Evolutionary conservation across 1,140 invertebrate species (phyloP), one percentile per base, ranked within the genome.

Genomic region (Scylla paramamosain): DNA sequence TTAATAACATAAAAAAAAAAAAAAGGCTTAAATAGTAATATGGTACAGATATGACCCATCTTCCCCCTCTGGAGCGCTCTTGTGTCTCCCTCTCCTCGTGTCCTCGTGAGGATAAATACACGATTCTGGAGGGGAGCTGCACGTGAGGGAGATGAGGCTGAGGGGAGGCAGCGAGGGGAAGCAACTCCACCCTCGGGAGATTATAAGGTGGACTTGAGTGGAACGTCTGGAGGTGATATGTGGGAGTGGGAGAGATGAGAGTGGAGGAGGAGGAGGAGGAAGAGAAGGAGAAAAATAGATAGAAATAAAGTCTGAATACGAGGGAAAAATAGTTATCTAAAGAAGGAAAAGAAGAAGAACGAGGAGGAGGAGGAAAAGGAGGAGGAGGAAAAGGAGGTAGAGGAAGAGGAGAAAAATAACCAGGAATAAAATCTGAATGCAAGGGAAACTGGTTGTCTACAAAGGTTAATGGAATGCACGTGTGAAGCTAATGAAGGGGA

Each of bases 111-210:
- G 67, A 20, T 77, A 77, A 77, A n/a, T 77, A 77, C 67, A 77
- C 12, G 48, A 46, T 48, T 32, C 25, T n/a, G 14, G 14, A 10
- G 32, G 87, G 16, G 87, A 31, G 28, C 3, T 1, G 39, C 6
- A 10, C 32, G 4, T 32, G 39, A 45, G 86, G 86, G 29, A 46
- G 45, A 46, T 39, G 86, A 46, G 86, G 29, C 14, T 12, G 86
- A 88, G 86, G 86, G 86, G n/a, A 46, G 86, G 86, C 14, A n/a
- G 86, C 32, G 86, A 88, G 86, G 86, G 31, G 45, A 46, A 88
- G 86, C n/a, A 31, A 32, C 20, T 77, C 67, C 67, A 77, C 67
- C 67, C 67, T 77, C 20, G 6, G n/a, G 20, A 77, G 67, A 77
- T 77, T 77, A 77, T 0, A 77, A 77, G 67, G 67, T 77, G 67